Conservation (phyloP, 2,113 vertebrate species). For the Mus pahari region DNA sequence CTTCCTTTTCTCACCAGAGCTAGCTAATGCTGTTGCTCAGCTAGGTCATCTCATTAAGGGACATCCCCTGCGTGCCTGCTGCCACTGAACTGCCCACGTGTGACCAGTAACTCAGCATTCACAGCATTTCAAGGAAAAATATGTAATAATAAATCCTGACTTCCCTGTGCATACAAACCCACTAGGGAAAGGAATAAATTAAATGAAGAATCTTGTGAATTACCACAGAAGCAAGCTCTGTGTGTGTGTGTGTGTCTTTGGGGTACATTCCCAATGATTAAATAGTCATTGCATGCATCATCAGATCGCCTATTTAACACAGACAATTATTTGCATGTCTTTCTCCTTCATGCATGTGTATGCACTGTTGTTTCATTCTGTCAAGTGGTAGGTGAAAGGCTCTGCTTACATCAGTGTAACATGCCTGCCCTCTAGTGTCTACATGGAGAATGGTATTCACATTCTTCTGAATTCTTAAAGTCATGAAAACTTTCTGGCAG, state of each 20-base stretch:
- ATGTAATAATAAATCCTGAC: background rate
- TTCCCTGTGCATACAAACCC: background rate
- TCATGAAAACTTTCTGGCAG: background rate
- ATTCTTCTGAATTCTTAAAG: background rate
- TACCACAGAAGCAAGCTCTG: background rate
- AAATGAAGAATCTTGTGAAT: background rate
- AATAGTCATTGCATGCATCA: background rate
- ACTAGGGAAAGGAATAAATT: background rate
- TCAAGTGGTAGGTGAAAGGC: background rate
- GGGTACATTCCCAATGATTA: background rate
- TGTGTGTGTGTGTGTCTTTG: background rate
- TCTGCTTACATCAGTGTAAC: constrained; percentile 45
- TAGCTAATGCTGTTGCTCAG: too few species aligned
- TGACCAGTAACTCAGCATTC: background rate
- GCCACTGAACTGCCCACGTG: background rate
- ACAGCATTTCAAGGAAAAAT: background rate
- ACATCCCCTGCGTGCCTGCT: background rate
- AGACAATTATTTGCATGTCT: background rate
- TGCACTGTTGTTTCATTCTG: background rate
- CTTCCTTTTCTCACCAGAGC: background rate
- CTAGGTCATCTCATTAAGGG: background rate
- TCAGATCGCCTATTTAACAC: background rate
- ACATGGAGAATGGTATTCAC: background rate
- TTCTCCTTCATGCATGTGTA: background rate
- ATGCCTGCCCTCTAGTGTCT: constrained; percentile 81